Evolutionary conservation across 1,140 invertebrate genomes (phyloP).

Genomic region (Solen grandis): DNA sequence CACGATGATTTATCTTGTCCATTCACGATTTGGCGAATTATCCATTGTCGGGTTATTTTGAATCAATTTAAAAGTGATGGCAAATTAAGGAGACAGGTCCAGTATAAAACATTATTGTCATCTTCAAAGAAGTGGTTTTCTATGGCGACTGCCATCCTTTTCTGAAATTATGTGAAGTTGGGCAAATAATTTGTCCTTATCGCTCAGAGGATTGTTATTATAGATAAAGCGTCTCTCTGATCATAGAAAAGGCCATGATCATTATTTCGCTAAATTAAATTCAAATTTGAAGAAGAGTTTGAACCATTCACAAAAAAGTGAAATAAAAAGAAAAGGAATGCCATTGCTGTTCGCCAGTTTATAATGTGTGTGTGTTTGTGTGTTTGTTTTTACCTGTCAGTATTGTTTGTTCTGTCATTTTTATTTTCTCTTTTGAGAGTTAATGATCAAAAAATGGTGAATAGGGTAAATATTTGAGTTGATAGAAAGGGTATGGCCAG

Average conservation of each 20-base stretch:
- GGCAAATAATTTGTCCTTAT: conserved; percentile 46
- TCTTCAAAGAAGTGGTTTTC: conserved; percentile 26
- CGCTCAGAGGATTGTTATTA: conserved; percentile 35
- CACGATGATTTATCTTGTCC: conserved; percentile 24
- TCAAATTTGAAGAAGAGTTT: too few relatives aligned
- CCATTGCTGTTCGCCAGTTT: too few relatives aligned
- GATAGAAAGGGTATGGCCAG: too few relatives aligned
- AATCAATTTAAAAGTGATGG: conserved; percentile 51
- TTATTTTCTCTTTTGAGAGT: too few relatives aligned
- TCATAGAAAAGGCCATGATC: conserved; percentile 13
- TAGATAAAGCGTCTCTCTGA: conserved; percentile 24
- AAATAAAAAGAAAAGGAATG: too few relatives aligned
- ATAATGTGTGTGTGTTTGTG: too few relatives aligned
- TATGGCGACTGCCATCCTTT: background rate
- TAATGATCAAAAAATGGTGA: too few relatives aligned
- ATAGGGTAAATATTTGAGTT: too few relatives aligned
- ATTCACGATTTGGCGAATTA: conserved; percentile 46
- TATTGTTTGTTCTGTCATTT: too few relatives aligned
- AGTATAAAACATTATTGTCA: conserved; percentile 24
- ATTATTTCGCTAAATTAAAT: conserved; percentile 41
- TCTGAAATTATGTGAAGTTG: conserved; percentile 31
- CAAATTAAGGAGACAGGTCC: conserved; percentile 27
- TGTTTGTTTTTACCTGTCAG: too few relatives aligned
- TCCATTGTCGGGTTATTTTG: conserved; percentile 41
- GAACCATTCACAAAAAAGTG: too few relatives aligned